phyloP scores from a whole-genome alignment of 2,888 invertebrate genomes.

The Amphimallon solstitiale region DNA sequence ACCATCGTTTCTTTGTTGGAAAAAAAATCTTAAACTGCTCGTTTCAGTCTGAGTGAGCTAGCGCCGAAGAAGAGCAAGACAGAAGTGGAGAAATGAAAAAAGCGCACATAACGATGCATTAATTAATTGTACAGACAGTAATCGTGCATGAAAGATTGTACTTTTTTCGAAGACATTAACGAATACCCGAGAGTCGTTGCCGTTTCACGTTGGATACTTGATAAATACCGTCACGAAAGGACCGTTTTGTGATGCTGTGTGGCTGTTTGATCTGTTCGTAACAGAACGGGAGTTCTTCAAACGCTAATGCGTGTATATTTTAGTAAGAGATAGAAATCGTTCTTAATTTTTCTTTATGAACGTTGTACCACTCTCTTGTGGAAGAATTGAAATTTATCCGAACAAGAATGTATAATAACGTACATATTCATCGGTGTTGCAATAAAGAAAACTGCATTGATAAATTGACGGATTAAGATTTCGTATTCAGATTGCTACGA shows the following conservation, averaged over 20 bases:
- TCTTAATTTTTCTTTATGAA: not conserved
- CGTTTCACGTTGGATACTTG: conserved; percentile 37
- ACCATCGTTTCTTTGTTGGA: no score
- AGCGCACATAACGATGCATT: conserved; percentile 32
- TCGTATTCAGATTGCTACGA: no score
- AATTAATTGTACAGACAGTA: conserved; percentile 37
- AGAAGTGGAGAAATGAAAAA: conserved; percentile 11
- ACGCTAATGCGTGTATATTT: conserved; percentile 8
- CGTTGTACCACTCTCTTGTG: no score
- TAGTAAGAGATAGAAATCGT: not conserved
- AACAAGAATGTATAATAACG: no score
- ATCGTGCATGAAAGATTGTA: conserved; percentile 33
- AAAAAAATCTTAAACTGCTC: no score
- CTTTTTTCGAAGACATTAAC: conserved; percentile 38
- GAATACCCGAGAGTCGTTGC: conserved; percentile 37
- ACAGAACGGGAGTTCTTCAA: conserved; percentile 11
- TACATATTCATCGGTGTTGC: no score
- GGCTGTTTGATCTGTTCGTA: conserved; percentile 3
- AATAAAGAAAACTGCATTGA: no score
- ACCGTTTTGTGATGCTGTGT: conserved; percentile 16
- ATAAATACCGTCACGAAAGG: conserved; percentile 37
- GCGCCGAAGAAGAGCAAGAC: not conserved
- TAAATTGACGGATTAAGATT: no score
- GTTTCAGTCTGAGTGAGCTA: not conserved
- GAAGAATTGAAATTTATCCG: no score